Percentiles rank a stretch among this genome's conserved stretches.
These are phyloP conservation scores for Leucoraja erinaceus DNA, from an alignment of 2,113 vertebrate genomes.

Conservation along the genomic window DNA sequence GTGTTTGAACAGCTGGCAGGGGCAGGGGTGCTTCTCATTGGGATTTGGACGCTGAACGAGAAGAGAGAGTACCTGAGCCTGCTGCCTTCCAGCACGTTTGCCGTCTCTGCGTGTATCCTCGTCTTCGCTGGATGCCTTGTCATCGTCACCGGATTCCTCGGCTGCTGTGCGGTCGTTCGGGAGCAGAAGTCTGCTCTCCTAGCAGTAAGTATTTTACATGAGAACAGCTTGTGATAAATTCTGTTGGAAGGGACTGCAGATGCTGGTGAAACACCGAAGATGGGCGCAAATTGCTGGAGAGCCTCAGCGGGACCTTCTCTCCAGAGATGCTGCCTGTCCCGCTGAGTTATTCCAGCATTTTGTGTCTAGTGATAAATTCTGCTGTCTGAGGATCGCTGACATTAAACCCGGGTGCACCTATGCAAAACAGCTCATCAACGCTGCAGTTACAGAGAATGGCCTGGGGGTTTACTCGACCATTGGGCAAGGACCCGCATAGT, in stretches of 20 bases:
- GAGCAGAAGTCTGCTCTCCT: constrained; percentile 71
- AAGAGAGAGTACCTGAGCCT: constrained; percentile 73
- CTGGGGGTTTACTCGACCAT: too few relatives aligned
- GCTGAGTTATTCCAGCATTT: too few relatives aligned
- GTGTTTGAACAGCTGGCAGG: constrained; percentile 59
- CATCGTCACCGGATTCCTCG: constrained; percentile 72
- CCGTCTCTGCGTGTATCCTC: constrained; percentile 71
- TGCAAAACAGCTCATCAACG: neutral
- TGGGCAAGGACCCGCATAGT: too few relatives aligned
- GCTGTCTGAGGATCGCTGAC: neutral
- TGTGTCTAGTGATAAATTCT: too few relatives aligned
- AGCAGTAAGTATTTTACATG: constrained; percentile 52
- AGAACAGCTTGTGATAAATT: too few relatives aligned
- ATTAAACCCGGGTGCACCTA: neutral
- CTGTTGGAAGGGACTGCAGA: too few relatives aligned
- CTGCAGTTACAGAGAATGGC: neutral
- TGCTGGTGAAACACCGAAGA: too few relatives aligned
- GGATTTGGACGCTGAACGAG: constrained; percentile 72
- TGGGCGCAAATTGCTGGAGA: too few relatives aligned
- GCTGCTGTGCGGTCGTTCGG: constrained; percentile 66
- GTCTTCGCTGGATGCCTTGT: constrained; percentile 69
- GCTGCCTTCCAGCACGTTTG: constrained; percentile 72
- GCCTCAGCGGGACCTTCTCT: too few relatives aligned
- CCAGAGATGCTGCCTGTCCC: too few relatives aligned
- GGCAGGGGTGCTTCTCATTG: constrained; percentile 65